phyloP scores from a whole-genome alignment of 2,113 vertebrate genomes.

The Oreotragus oreotragus region DNA sequence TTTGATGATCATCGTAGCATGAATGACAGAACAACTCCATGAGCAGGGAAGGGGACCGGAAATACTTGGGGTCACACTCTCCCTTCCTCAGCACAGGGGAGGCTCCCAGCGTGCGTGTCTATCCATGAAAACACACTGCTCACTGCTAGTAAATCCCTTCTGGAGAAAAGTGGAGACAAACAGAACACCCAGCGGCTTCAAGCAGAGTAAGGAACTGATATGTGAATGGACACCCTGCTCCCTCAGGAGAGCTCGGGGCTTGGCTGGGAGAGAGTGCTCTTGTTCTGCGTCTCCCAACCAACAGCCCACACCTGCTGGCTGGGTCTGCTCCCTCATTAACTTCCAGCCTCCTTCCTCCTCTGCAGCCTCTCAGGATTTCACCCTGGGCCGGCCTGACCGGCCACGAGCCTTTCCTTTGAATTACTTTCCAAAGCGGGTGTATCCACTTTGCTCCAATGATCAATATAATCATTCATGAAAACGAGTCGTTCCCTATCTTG shows the following conservation, averaged over 20 bases:
- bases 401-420: background rate
- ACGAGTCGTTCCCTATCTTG: constrained; percentile 59
- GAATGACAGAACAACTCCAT: background rate
- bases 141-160: background rate
- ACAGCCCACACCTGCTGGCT: background rate
- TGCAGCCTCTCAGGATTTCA: background rate
- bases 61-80: background rate
- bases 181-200: background rate
- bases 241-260: background rate
- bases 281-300: background rate
- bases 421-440: background rate
- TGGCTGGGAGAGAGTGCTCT: background rate
- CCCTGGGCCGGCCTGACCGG: background rate
- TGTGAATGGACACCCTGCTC: background rate
- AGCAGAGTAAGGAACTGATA: background rate
- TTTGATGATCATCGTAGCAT: background rate
- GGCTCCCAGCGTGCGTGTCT: background rate
- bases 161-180: background rate
- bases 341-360: background rate
- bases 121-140: background rate
- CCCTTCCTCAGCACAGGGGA: background rate
- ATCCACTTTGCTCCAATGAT: constrained; percentile 63
- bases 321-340: constrained; percentile 16
- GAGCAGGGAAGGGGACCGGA: background rate
- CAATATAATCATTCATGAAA: constrained; percentile 72